Conservation (phyloP, 2,797 vertebrate species). For the Pipistrellus kuhlii region DNA sequence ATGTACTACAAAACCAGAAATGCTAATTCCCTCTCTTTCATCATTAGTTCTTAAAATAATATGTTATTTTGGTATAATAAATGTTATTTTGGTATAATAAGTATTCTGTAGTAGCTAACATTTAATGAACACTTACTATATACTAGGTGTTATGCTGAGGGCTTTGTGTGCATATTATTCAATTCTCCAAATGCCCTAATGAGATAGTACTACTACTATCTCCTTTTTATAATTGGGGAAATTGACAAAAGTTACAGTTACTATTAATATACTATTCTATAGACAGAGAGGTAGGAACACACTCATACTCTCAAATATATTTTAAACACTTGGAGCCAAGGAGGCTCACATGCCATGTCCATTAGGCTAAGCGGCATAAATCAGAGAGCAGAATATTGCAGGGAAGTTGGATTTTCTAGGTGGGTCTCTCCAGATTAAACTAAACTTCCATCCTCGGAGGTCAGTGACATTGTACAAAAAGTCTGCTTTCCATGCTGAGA, state of each 20-base stretch:
- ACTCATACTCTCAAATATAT: neutral
- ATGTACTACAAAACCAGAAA: neutral
- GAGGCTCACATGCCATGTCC: neutral
- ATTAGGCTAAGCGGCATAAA: constrained; percentile 11
- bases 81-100: neutral
- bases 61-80: neutral
- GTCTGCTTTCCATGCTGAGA: neutral
- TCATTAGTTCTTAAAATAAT: neutral
- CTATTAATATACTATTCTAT: neutral
- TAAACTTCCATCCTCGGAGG: neutral
- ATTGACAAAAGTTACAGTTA: constrained; percentile 2
- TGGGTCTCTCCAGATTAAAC: neutral
- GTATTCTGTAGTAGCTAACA: neutral
- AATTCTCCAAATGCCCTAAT: neutral
- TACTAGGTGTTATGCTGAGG: neutral
- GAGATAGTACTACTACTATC: neutral
- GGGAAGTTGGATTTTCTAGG: neutral
- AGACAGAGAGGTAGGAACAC: neutral
- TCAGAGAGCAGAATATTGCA: neutral
- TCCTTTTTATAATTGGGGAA: neutral
- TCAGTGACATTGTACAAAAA: neutral
- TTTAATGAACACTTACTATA: neutral
- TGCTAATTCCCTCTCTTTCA: neutral
- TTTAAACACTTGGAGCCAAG: constrained; percentile 39
- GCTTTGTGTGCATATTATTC: neutral